Base-by-base conservation (phyloP, 1,140 invertebrate genomes). In the Pogonomyrmex californicus region DNA sequence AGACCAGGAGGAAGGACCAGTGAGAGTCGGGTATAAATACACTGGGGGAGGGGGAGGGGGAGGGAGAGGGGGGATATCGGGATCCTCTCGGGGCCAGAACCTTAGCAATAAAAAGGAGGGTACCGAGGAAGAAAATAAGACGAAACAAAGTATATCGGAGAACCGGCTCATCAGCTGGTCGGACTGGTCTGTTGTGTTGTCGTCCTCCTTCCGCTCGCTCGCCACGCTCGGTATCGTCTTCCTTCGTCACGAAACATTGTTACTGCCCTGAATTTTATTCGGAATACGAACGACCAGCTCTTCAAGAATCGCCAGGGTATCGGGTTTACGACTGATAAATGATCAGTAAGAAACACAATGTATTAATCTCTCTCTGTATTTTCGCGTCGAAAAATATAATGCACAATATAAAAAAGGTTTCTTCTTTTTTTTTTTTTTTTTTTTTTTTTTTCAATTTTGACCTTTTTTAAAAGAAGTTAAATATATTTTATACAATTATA, bases 121-220 rank as follows among this genome's bases (percentile, higher is more conserved):
- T 70, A 78, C 12, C 68, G 51, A 87, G 62, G 70, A 83, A 89
- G 86, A 62, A 87, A 91, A 92, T 87, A 92, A 91, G 86, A 90
- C 71, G 86, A 93, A 94, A 95, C 90, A 94, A 95, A 95, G 92
- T 92, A 86, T 92, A 94, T 93, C 91, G 92, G 90, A 93, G 93
- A 94, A 95, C 93, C 94, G 91, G 94, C 93, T 95, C 94, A 94
- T 95, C 94, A 95, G 94, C 94, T 95, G 94, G 94, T 89, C 87
- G 91, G 90, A 95, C 94, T 94, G 93, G 94, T 94, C 93, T 93
- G 92, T 94, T 93, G 91, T 93, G 85, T 90, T 86, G 81, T 70
- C 33, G 63, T 92, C 89, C 89, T 88, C 49, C 76, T 93, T 71
- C 23, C 73, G 70, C 86, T 66, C 87, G 47, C 86, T 60, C 30